phyloP scores from a whole-genome alignment of 2,113 vertebrate species.

The Petromus typicus region DNA sequence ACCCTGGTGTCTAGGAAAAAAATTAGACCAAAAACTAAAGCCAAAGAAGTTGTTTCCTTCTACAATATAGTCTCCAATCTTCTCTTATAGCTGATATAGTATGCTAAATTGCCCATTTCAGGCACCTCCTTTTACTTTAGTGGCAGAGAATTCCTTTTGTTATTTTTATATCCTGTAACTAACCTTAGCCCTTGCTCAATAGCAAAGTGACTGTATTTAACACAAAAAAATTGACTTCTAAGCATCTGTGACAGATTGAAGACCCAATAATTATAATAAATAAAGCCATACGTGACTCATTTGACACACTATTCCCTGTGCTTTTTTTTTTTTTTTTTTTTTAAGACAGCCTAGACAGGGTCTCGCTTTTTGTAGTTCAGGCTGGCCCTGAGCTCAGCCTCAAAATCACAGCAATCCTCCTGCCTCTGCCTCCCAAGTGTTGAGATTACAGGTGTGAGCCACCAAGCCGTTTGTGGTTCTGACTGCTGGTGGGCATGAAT shows the following conservation, averaged over 20 bases:
- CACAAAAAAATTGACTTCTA: constrained; percentile 32
- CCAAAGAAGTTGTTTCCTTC: neutral
- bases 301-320: constrained; percentile 19
- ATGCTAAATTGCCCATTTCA: constrained; percentile 55
- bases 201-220: constrained; percentile 61
- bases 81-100: constrained; percentile 38
- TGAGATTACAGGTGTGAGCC: too few species aligned
- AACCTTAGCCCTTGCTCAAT: constrained; percentile 54
- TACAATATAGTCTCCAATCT: constrained; percentile 39
- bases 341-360: too few species aligned
- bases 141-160: constrained; percentile 20
- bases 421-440: too few species aligned
- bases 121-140: constrained; percentile 38
- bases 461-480: too few species aligned
- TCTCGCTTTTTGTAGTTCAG: too few species aligned
- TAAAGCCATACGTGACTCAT: neutral
- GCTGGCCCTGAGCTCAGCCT: too few species aligned
- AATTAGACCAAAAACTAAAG: constrained; percentile 46
- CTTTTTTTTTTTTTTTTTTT: too few species aligned
- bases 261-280: constrained; percentile 26
- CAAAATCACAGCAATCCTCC: too few species aligned
- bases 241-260: constrained; percentile 51
- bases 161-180: constrained; percentile 34
- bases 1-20: neutral
- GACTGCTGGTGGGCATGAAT: too few species aligned